Evolutionary conservation across 2,113 vertebrate species (phyloP), one percentile per base, ranked within the genome.

Genomic region (Tricholaema leucomelas): DNA sequence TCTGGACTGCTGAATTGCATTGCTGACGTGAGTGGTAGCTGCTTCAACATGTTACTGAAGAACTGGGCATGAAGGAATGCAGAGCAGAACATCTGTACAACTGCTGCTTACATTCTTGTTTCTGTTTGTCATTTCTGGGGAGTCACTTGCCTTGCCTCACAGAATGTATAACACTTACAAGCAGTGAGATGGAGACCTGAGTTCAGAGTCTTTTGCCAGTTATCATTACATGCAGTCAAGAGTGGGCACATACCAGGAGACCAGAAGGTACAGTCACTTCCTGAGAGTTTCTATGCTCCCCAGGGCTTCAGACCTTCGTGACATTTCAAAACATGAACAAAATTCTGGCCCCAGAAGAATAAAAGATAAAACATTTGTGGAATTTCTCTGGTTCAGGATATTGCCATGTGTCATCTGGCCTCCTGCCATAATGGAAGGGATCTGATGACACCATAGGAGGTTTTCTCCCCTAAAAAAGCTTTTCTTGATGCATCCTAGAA

Each of bases 51-150:
- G 7, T 13, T 66, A 8, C 6, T 31, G 42, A 60, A 71, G 46
- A 66, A 50, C 5, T 1, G 1, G 35, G n/a, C 12, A 58, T 2
- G 31, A 70, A 3, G 21, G 40, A 8, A 14, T 35, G 54, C 4
- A 1, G 10, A 35, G 18, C 2, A 1, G 27, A 58, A 72, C 0
- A 1, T 9, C 46, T 2, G 2, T 7, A 5, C 16, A 64, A 2
- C 15, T 70, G 33, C 50, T 91, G 36, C 70, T 69, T 40, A 44
- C 8, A 25, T 15, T 9, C 15, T 33, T 25, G 44, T 38, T 79
- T 48, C 40, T 36, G 4, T 10, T 27, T 24, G 27, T 20, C 3
- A 5, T 35, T 76, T 91, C 5, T 4, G 19, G 40, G 36, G 60
- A 70, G 60, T 31, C 16, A 12, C 25, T 46, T 74, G 52, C 31